Evolutionary conservation across 2,113 vertebrate genomes (phyloP).

Genomic region (Mola mola): DNA sequence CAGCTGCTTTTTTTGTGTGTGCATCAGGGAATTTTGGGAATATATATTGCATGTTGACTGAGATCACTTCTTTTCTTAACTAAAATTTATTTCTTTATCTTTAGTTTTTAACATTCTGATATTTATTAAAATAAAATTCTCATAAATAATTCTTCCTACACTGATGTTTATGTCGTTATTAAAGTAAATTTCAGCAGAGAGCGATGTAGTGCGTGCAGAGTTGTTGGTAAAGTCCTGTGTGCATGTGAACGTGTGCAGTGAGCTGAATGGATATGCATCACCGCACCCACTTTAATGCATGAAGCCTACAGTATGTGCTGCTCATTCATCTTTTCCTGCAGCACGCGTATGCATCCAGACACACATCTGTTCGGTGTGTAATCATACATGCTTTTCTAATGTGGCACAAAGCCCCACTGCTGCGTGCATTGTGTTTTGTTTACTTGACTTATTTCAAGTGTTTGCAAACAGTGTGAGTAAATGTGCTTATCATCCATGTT

Average conservation of each 20-base stretch:
- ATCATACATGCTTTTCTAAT: constrained; percentile 11
- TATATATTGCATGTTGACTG: no score
- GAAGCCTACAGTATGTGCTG: constrained; percentile 37
- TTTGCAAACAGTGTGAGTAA: constrained; percentile 56
- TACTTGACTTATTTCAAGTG: constrained; percentile 18
- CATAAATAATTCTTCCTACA: no score
- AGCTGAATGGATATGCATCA: constrained; percentile 63
- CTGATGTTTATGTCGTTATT: no score
- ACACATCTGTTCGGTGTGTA: constrained; percentile 51
- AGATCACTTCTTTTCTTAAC: no score
- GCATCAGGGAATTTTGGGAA: no score
- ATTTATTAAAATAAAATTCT: no score
- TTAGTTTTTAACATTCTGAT: no score
- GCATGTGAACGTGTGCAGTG: constrained; percentile 62
- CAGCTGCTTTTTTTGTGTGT: no score
- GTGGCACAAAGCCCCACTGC: background rate
- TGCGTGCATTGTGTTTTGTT: constrained; percentile 14
- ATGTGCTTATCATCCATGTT: no score
- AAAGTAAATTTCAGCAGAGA: no score
- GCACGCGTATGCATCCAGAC: constrained; percentile 32
- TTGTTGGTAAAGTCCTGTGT: constrained; percentile 31
- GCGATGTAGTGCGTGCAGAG: constrained; percentile 63
- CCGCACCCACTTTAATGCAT: constrained; percentile 57
- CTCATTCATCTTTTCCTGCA: constrained; percentile 70
- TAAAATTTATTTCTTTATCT: no score